Conservation (phyloP, 1,140 invertebrate genomes). For the Aplysia californica region DNA sequence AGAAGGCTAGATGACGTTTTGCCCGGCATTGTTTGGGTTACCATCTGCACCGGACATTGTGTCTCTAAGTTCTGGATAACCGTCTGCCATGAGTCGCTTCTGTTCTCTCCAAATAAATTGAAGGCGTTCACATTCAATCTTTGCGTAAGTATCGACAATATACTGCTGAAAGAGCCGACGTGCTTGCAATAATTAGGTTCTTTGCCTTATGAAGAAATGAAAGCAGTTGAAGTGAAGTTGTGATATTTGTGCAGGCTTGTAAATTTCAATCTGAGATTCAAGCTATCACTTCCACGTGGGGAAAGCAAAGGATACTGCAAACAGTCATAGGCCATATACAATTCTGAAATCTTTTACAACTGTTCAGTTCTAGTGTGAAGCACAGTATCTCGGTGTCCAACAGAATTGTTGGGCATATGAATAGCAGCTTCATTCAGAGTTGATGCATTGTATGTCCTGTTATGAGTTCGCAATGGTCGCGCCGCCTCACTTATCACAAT, state of each 20-base stretch:
- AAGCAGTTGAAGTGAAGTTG: too few species aligned
- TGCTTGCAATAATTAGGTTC: background rate
- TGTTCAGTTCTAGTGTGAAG: background rate
- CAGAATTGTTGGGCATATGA: background rate
- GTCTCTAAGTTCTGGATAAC: slow-evolving; percentile 45
- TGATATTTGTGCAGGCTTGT: background rate
- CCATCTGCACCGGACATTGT: slow-evolving; percentile 24
- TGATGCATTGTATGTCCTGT: background rate
- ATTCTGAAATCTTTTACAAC: background rate
- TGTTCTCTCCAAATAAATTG: background rate
- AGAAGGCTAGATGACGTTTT: slow-evolving; percentile 66
- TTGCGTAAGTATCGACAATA: background rate
- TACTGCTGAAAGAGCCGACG: background rate
- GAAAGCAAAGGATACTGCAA: background rate
- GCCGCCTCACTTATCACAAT: background rate
- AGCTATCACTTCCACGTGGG: background rate
- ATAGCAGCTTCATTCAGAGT: background rate
- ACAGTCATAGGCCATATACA: background rate
- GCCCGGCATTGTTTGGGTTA: slow-evolving; percentile 46
- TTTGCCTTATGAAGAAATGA: background rate
- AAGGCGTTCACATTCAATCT: background rate
- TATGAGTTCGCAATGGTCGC: background rate
- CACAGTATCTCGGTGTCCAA: background rate
- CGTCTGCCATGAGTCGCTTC: slow-evolving; percentile 34
- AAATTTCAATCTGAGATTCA: background rate